These are phyloP conservation scores for Dasyprocta punctata DNA, from an alignment of 2,113 vertebrate species.

Conservation along the genomic window DNA sequence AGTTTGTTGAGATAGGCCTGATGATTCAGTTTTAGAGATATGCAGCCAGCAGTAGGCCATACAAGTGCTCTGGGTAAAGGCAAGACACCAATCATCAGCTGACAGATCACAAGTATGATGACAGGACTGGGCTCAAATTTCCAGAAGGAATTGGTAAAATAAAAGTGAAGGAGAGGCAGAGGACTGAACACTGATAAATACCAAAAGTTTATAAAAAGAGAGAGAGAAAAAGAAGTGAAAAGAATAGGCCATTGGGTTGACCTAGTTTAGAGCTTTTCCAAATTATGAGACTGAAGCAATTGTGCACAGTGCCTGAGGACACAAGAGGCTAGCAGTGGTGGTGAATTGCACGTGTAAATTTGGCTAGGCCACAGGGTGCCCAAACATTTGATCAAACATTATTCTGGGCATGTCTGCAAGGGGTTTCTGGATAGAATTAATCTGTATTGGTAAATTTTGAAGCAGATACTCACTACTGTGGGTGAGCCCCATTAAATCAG, in stretches of 20 bases:
- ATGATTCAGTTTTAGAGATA: background rate
- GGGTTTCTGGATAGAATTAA: background rate
- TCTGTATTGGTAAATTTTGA: background rate
- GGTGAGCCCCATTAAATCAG: background rate
- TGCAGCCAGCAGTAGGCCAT: background rate
- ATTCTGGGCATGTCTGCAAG: background rate
- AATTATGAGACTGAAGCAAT: background rate
- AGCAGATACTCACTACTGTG: background rate
- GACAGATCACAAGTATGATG: background rate
- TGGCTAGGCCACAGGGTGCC: background rate
- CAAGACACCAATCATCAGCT: background rate
- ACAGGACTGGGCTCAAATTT: background rate
- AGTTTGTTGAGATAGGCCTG: background rate
- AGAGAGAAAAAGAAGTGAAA: background rate
- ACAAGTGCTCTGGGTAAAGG: background rate
- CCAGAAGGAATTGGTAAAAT: background rate
- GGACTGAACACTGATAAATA: background rate
- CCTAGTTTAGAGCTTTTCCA: background rate
- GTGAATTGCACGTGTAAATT: background rate
- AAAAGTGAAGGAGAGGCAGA: background rate
- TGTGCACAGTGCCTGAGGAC: background rate
- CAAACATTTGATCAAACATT: background rate
- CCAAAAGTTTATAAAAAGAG: background rate
- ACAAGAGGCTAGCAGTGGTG: too few relatives aligned
- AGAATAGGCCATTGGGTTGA: background rate